Evolutionary conservation across 2,888 invertebrate species (phyloP).

Genomic region (Glyphotaelius pellucidus): DNA sequence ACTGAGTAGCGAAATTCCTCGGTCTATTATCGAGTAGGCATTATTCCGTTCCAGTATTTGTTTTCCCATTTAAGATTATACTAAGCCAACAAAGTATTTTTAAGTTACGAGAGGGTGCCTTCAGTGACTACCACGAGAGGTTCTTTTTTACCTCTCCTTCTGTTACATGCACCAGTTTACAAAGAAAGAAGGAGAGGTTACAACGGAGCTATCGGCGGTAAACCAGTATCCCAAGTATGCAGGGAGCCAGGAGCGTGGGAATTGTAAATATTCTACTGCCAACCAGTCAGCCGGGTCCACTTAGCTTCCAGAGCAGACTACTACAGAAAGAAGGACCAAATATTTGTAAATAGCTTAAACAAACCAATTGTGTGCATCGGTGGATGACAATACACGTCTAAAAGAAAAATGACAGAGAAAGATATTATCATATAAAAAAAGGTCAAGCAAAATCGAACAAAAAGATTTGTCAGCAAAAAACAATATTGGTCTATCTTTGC

Average conservation of each 20-base stretch:
- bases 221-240: neutral
- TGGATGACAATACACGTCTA: neutral
- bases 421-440: neutral
- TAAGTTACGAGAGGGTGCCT: neutral
- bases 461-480: neutral
- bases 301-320: neutral
- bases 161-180: neutral
- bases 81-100: slow-evolving; percentile 29
- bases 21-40: neutral
- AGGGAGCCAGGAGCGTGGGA: slow-evolving; percentile 55
- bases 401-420: neutral
- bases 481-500: neutral
- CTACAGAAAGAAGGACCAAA: slow-evolving; percentile 16
- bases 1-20: neutral
- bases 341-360: slow-evolving; percentile 3
- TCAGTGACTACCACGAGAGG: neutral
- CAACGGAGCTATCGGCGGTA: neutral
- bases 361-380: slow-evolving; percentile 15
- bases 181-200: neutral
- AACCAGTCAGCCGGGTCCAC: slow-evolving; percentile 39
- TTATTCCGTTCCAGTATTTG: neutral
- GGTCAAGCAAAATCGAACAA: neutral
- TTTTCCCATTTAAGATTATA: slow-evolving; percentile 15
- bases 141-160: neutral
- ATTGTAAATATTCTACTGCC: slow-evolving; percentile 48